Evolutionary conservation across 2,888 invertebrate genomes (phyloP).

Genomic region (Drosophila yooni): DNA sequence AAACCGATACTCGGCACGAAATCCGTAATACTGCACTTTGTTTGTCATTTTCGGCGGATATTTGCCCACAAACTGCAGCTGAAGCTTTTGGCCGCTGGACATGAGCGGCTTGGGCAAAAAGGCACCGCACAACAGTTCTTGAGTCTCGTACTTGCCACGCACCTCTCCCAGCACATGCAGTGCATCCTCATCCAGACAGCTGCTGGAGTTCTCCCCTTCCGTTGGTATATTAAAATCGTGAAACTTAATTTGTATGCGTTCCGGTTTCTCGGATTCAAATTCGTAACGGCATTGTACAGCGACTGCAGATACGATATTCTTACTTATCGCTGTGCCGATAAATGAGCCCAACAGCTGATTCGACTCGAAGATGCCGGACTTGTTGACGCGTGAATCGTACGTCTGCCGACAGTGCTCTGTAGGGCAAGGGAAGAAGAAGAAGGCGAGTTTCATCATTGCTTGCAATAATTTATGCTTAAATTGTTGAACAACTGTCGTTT

Average conservation of each 20-base stretch:
- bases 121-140: constrained; percentile 94
- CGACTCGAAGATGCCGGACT: constrained; percentile 93
- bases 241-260: constrained; percentile 87
- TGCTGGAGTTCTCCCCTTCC: constrained; percentile 77
- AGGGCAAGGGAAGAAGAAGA: background rate
- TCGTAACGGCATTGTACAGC: constrained; percentile 91
- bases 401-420: constrained; percentile 91
- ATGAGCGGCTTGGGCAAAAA: constrained; percentile 93
- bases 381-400: constrained; percentile 91
- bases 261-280: constrained; percentile 93
- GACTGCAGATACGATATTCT: constrained; percentile 85
- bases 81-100: constrained; percentile 95
- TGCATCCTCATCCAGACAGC: constrained; percentile 81
- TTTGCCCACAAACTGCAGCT: constrained; percentile 93
- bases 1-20: constrained; percentile 94
- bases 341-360: constrained; percentile 91
- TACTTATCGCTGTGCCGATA: constrained; percentile 85
- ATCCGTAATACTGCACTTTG: constrained; percentile 91
- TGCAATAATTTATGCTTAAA: constrained; percentile 45
- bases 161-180: constrained; percentile 90
- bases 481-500: constrained; percentile 15
- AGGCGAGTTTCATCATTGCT: background rate
- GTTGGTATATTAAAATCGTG: constrained; percentile 84
- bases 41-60: constrained; percentile 86
- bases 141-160: constrained; percentile 93